Conservation (phyloP, 2,888 invertebrate species). For the Alcis repandata region DNA sequence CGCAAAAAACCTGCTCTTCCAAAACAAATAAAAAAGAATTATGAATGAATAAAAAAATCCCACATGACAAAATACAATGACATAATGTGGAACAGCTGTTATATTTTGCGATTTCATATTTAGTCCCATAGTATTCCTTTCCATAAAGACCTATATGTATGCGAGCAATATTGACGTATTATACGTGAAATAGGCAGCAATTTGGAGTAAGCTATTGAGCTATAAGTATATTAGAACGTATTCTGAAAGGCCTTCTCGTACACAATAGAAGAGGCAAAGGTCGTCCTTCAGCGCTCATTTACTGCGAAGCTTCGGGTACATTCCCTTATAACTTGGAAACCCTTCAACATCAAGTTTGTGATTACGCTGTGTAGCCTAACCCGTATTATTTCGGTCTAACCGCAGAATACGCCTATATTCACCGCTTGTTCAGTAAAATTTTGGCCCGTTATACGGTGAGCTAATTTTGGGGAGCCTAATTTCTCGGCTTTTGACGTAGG, state of each 20-base stretch:
- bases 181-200: neutral
- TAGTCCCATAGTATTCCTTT: too few species aligned
- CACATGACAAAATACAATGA: too few species aligned
- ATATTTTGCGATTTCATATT: too few species aligned
- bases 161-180: too few species aligned
- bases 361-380: conserved; percentile 18
- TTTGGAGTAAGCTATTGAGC: neutral
- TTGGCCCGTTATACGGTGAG: neutral
- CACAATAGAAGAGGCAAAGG: conserved; percentile 35
- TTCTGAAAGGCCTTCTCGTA: neutral
- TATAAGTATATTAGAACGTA: neutral
- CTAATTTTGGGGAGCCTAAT: conserved; percentile 9
- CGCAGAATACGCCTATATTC: conserved; percentile 5
- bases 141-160: too few species aligned
- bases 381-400: conserved; percentile 16
- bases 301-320: conserved; percentile 17
- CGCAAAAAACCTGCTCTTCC: too few species aligned
- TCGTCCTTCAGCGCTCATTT: conserved; percentile 29
- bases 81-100: too few species aligned
- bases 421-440: conserved; percentile 3
- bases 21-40: too few species aligned
- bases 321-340: conserved; percentile 26
- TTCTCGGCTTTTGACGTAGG: neutral
- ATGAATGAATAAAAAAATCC: too few species aligned
- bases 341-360: conserved; percentile 20